Evolutionary conservation across 2,888 invertebrate genomes (phyloP), one percentile per base, ranked within the genome.

Genomic region (Netelia virgata): DNA sequence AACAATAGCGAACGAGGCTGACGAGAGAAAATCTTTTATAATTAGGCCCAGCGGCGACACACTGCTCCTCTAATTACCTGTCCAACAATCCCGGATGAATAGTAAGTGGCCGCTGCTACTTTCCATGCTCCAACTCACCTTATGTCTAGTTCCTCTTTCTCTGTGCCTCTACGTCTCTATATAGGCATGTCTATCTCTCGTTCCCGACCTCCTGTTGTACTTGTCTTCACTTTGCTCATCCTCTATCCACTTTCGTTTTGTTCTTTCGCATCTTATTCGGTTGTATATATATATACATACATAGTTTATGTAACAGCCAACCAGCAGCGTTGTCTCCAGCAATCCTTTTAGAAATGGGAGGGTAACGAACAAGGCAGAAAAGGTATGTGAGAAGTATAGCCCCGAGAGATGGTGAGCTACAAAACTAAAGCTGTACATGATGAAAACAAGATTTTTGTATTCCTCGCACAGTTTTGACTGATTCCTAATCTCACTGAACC

Each of bases 21-120:
- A 74, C 64, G 76, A 74, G 80, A 85, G 77, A 83, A 82, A 84
- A 87, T 87, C 88, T 91, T 92, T 92, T 92, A 92, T 93, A 93
- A 93, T 93, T 93, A 93, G 91, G 92, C 92, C 92, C 92, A 89
- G 88, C 88, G 92, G 93, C 92, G 89, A 91, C 90, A 91, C 66
- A 55, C 92, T 92, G 90, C 92, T 92, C 89, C 91, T 91, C 92
- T 93, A 93, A 93, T 93, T 93, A 93, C 91, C 91, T 90, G 91
- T 92, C 92, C 91, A 91, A 93, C 92, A 92, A 92, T 92, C 88
- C 88, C 86, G 88, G 82, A 79, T 90, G 90, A 92, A 91, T 90
- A 91, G 88, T 90, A 91, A 92, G 91, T 92, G 91, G 89, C 87
- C 86, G 74, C 70, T 66, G 47, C 79, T 53, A 20, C 16, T 61